Evolutionary conservation across 2,113 vertebrate species (phyloP).

Genomic region (Pterocles orientalis): DNA sequence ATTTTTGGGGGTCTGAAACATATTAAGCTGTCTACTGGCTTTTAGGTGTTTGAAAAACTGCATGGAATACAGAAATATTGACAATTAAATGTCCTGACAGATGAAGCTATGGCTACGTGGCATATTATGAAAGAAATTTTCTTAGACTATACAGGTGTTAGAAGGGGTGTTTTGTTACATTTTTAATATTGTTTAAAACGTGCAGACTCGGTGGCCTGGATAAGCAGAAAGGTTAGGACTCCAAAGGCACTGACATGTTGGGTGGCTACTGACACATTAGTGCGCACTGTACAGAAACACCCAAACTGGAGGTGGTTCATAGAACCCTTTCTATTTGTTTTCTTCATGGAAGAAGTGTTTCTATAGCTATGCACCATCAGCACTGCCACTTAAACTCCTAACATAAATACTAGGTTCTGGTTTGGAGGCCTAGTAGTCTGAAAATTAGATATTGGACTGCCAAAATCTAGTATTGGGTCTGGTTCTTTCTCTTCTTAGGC

Average conservation of each 20-base stretch:
- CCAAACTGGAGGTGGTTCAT: background rate
- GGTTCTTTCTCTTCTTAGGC: background rate
- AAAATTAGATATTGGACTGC: background rate
- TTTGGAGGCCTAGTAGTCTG: background rate
- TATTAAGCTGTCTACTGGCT: background rate
- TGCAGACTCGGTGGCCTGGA: too few species aligned
- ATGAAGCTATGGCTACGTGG: background rate
- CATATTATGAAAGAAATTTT: background rate
- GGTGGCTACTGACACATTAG: background rate
- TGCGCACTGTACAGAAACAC: background rate
- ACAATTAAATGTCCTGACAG: background rate
- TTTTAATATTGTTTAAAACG: background rate
- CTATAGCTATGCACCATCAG: background rate
- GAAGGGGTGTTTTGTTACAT: accelerated
- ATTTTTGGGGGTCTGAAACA: background rate
- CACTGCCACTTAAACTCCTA: background rate
- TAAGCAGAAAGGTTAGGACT: background rate
- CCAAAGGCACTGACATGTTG: background rate
- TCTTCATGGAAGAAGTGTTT: background rate
- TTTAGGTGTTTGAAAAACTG: background rate
- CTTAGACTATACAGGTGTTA: background rate
- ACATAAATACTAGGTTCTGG: background rate
- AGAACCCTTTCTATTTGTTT: background rate
- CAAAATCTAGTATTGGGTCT: background rate
- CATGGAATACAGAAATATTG: background rate